These are phyloP conservation scores for Caenorhabditis uteleia DNA, from an alignment of 2,888 invertebrate species.

Conservation along the genomic window DNA sequence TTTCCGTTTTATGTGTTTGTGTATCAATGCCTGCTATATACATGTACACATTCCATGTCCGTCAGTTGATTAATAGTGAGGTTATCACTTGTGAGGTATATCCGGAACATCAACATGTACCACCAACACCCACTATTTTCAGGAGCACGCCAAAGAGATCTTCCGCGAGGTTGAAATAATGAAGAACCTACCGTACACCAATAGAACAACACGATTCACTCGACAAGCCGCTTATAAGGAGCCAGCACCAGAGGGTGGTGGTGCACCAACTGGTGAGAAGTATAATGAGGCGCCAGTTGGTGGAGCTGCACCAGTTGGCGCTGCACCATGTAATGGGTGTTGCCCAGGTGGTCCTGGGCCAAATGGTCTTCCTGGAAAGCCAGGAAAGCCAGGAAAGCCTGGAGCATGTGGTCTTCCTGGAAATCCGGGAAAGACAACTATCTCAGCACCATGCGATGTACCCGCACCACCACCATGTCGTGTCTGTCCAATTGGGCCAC, in stretches of 20 bases:
- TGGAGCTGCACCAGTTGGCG: constrained; percentile 10
- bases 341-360: constrained; percentile 39
- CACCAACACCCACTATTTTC: constrained; percentile 1
- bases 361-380: constrained; percentile 35
- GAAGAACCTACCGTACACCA: constrained; percentile 28
- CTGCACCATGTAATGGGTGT: constrained; percentile 16
- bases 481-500: constrained; percentile 35
- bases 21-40: constrained; percentile 28
- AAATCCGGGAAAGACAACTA: constrained; percentile 27
- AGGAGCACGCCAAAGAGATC: constrained; percentile 32
- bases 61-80: constrained; percentile 21
- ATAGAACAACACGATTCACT: constrained; percentile 31
- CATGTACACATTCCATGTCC: constrained; percentile 34
- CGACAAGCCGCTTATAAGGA: constrained; percentile 24
- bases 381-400: constrained; percentile 35
- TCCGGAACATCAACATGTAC: neutral
- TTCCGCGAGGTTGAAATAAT: constrained; percentile 29
- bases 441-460: constrained; percentile 32
- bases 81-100: constrained; percentile 35
- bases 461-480: constrained; percentile 42
- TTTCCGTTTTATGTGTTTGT: constrained; percentile 29
- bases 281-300: constrained; percentile 23
- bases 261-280: constrained; percentile 6
- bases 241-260: constrained; percentile 13
- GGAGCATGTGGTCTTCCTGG: constrained; percentile 47